Percentiles rank a stretch among this genome's conserved stretches.
These are phyloP conservation scores for Heteropelma amictum DNA, from an alignment of 2,888 invertebrate species.

Conservation along the genomic window DNA sequence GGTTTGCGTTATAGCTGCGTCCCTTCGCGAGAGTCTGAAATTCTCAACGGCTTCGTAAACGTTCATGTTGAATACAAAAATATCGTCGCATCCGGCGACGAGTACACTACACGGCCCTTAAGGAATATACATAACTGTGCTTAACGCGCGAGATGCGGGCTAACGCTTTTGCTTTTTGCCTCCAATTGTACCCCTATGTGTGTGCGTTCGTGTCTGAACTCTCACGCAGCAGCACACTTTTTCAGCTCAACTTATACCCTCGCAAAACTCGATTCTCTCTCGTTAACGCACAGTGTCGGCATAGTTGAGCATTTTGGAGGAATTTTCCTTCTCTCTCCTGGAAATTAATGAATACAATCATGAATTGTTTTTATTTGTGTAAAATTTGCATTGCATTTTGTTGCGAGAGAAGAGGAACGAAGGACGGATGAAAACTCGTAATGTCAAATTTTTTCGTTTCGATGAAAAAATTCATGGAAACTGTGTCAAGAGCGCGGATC, in stretches of 20 bases:
- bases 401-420: no score
- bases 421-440: no score
- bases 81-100: conserved; percentile 47
- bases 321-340: no score
- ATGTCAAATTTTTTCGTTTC: no score
- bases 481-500: no score
- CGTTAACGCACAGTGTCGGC: no score
- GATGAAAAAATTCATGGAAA: no score
- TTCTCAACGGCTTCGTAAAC: conserved; percentile 33
- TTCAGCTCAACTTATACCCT: not conserved
- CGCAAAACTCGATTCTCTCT: not conserved
- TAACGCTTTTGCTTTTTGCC: conserved; percentile 4
- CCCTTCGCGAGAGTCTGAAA: conserved; percentile 29
- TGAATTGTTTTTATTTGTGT: no score
- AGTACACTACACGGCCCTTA: conserved; percentile 15
- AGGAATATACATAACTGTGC: conserved; percentile 19
- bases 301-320: no score
- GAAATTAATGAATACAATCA: no score
- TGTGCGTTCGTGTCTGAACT: no score
- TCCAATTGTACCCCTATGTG: not conserved
- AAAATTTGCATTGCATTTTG: no score
- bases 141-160: not conserved
- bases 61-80: conserved; percentile 46
- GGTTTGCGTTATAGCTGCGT: conserved; percentile 2
- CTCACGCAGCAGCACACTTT: not conserved